A percentile compares a stretch with the other conserved stretches of the same genome.
Conservation (phyloP, 2,113 vertebrate genomes). For the Rhea pennata region DNA sequence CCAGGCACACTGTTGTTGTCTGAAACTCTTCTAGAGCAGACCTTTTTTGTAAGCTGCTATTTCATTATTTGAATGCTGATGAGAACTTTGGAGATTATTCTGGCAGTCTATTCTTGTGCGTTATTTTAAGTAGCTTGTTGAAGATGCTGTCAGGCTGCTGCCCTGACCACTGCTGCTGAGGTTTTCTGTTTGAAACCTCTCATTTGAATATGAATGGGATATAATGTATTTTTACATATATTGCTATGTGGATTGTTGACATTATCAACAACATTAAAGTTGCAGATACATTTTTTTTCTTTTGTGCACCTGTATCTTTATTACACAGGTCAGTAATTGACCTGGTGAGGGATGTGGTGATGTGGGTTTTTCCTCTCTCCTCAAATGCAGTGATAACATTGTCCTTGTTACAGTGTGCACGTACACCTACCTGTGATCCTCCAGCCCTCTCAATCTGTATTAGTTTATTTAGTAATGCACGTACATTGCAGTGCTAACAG, state of each 20-base stretch:
- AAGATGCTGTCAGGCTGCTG: neutral
- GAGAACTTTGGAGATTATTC: neutral
- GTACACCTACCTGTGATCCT: no score
- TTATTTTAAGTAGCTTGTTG: neutral
- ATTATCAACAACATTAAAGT: neutral
- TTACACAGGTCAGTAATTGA: no score
- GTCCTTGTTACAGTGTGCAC: neutral
- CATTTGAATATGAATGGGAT: neutral
- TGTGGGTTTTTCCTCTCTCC: neutral
- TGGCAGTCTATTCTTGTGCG: no score
- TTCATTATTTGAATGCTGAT: neutral
- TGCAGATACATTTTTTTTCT: neutral
- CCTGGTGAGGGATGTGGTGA: no score
- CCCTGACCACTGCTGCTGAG: neutral
- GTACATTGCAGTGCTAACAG: accelerated
- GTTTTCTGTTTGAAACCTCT: neutral
- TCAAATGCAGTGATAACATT: neutral
- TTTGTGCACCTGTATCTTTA: neutral
- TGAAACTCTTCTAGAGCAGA: neutral
- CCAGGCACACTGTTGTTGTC: accelerated
- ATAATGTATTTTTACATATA: neutral
- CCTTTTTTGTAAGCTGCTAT: neutral
- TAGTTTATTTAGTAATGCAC: neutral
- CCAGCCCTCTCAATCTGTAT: neutral
- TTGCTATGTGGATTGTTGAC: neutral